Percentiles rank a stretch among this genome's conserved stretches.
These are phyloP conservation scores for Acanthosepion pharaonis DNA, from an alignment of 2,888 invertebrate genomes.

Conservation along the genomic window DNA sequence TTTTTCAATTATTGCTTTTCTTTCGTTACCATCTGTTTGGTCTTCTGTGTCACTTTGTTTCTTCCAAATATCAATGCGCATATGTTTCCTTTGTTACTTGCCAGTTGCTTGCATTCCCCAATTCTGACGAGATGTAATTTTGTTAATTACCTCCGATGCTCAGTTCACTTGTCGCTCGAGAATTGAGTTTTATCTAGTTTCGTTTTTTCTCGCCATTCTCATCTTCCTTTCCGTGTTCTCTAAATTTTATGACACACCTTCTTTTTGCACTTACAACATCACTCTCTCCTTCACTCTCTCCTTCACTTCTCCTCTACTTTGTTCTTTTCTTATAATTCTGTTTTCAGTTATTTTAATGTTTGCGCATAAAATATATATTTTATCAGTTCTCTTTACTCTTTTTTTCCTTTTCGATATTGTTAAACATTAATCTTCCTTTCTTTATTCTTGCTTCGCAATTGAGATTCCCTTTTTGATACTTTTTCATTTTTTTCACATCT, in stretches of 20 bases:
- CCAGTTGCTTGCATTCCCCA: neutral
- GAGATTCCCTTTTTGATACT: too few species aligned
- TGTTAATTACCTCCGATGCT: neutral
- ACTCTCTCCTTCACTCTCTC: too few species aligned
- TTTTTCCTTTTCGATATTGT: too few species aligned
- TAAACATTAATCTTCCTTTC: too few species aligned
- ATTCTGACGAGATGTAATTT: constrained; percentile 7
- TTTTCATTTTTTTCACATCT: too few species aligned
- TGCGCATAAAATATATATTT: too few species aligned
- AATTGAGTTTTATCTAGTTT: neutral
- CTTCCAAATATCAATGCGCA: neutral
- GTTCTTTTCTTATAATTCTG: too few species aligned
- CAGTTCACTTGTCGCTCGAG: neutral
- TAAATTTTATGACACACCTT: neutral
- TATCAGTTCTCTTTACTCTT: too few species aligned
- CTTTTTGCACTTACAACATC: too few species aligned
- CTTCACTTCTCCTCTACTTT: too few species aligned
- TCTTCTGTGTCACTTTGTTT: neutral
- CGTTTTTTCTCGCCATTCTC: neutral
- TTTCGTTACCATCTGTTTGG: neutral
- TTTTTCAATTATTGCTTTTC: neutral
- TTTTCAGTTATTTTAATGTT: too few species aligned
- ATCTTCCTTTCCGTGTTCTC: neutral
- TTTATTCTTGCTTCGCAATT: too few species aligned
- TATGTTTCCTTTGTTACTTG: neutral